Percentiles rank a stretch among this genome's conserved stretches.
phyloP scores from a whole-genome alignment of 2,888 invertebrate species.

The Xylota sylvarum region DNA sequence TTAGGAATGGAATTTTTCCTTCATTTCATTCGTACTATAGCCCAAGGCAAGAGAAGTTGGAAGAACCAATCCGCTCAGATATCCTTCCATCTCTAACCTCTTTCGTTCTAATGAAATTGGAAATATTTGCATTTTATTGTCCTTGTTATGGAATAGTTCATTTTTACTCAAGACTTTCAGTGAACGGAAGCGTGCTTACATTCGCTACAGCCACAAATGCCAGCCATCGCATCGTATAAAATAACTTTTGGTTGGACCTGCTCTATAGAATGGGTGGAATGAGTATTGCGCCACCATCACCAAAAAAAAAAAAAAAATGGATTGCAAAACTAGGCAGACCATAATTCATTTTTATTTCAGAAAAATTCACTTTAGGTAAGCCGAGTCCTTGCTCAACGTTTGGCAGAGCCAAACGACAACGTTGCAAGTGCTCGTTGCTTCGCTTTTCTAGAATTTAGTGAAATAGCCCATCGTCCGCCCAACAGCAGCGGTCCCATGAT shows the following conservation, averaged over 20 bases:
- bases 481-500: slow-evolving; percentile 38
- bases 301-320: no score
- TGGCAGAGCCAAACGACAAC: slow-evolving; percentile 44
- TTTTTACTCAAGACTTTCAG: slow-evolving; percentile 48
- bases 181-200: slow-evolving; percentile 23
- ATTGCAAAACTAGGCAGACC: slow-evolving; percentile 54
- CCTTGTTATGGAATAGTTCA: slow-evolving; percentile 74
- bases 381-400: slow-evolving; percentile 52
- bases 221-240: slow-evolving; percentile 12
- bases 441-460: slow-evolving; percentile 19
- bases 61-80: slow-evolving; percentile 44
- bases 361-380: slow-evolving; percentile 75
- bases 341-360: slow-evolving; percentile 76
- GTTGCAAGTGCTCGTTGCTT: slow-evolving; percentile 48
- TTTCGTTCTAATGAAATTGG: slow-evolving; percentile 63
- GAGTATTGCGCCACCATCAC: neutral
- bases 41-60: slow-evolving; percentile 11
- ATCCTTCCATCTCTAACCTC: slow-evolving; percentile 29
- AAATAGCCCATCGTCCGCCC: slow-evolving; percentile 10
- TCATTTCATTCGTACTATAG: slow-evolving; percentile 8
- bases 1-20: slow-evolving; percentile 49
- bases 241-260: slow-evolving; percentile 32
- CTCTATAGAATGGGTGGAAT: neutral
- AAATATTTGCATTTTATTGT: slow-evolving; percentile 77
- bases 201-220: slow-evolving; percentile 3